phyloP scores from a whole-genome alignment of 2,797 vertebrate genomes.

The Accipiter superciliosus region DNA sequence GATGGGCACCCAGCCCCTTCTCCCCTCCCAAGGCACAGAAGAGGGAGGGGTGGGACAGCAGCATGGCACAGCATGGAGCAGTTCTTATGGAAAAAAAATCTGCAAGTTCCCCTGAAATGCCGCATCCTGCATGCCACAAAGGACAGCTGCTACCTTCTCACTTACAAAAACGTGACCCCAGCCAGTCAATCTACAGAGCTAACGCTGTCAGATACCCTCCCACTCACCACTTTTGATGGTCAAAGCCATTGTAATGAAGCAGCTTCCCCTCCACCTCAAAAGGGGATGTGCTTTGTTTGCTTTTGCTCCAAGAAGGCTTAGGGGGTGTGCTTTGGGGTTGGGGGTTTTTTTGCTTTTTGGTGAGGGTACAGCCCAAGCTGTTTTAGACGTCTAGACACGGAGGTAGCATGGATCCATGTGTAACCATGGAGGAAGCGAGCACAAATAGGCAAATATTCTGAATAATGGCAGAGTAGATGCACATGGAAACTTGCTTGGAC shows the following conservation, averaged over 20 bases:
- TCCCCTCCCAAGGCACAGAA: background rate
- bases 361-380: background rate
- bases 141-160: slow-evolving; percentile 60
- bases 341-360: background rate
- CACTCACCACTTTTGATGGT: background rate
- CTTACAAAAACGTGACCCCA: slow-evolving; percentile 44
- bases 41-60: background rate
- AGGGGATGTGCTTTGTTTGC: background rate
- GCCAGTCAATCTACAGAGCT: background rate
- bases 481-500: slow-evolving; percentile 16
- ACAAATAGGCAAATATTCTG: slow-evolving; percentile 24
- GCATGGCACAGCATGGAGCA: background rate
- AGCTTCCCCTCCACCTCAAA: background rate
- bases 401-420: background rate
- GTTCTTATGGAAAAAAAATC: background rate
- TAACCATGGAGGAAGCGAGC: background rate
- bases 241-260: slow-evolving; percentile 10
- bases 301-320: background rate
- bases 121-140: slow-evolving; percentile 18
- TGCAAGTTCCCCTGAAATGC: slow-evolving; percentile 34
- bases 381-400: background rate
- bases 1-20: background rate
- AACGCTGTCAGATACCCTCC: background rate
- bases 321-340: background rate
- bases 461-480: background rate